A percentile compares a stretch with the other conserved stretches of the same genome.
phyloP scores from a whole-genome alignment of 2,797 vertebrate species.

The Gallinago stenura region DNA sequence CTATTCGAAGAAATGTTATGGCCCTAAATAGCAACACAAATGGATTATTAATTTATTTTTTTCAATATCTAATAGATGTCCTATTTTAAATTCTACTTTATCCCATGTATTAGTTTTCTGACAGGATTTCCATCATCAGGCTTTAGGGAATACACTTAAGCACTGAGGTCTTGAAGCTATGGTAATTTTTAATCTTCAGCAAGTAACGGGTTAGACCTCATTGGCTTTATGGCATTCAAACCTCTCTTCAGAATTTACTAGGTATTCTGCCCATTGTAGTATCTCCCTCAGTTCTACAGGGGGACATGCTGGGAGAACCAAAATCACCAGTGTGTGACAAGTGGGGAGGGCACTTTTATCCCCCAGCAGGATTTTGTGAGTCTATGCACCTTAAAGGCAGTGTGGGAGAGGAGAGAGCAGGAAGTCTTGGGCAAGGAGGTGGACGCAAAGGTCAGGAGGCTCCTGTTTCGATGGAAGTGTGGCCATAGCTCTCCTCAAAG shows the following conservation, averaged over 20 bases:
- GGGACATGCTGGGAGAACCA: neutral
- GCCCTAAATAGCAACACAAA: neutral
- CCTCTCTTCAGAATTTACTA: neutral
- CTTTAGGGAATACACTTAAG: neutral
- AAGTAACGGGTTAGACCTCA: neutral
- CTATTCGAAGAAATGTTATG: neutral
- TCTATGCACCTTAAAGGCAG: neutral
- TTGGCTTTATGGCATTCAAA: neutral
- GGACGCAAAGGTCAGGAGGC: neutral
- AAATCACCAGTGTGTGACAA: neutral
- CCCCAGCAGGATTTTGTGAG: neutral
- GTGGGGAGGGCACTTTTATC: neutral
- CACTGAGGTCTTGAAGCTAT: neutral
- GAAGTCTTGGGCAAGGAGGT: neutral
- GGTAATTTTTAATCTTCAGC: slow-evolving; percentile 9
- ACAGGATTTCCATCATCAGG: neutral
- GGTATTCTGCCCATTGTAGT: neutral
- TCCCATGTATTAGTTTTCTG: slow-evolving; percentile 1
- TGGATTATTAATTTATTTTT: neutral
- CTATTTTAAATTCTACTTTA: slow-evolving; percentile 17
- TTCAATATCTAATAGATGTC: neutral
- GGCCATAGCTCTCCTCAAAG: neutral
- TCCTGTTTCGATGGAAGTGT: neutral
- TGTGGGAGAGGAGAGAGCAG: neutral
- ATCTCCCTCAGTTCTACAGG: neutral